Evolutionary conservation across 2,797 vertebrate species (phyloP).

Genomic region (Trematomus bernacchii): DNA sequence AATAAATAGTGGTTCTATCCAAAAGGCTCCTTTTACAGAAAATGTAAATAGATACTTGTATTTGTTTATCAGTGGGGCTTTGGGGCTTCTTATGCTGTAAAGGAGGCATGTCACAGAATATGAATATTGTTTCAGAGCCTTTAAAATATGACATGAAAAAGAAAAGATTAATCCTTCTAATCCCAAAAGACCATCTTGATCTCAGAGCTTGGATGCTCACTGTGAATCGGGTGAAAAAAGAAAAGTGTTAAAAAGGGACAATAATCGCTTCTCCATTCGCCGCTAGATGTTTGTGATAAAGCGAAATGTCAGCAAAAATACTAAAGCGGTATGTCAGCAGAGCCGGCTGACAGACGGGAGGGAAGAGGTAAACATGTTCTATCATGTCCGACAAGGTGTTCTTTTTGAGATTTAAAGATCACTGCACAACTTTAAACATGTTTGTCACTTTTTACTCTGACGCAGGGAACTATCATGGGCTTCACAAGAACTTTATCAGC

Average conservation of each 20-base stretch:
- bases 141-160: slow-evolving; percentile 77
- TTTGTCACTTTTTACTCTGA: slow-evolving; percentile 98
- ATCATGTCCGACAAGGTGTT: slow-evolving; percentile 99
- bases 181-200: slow-evolving; percentile 88
- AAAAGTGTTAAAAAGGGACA: slow-evolving; percentile 82
- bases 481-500: slow-evolving; percentile 99
- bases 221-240: slow-evolving; percentile 72
- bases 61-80: slow-evolving; percentile 57
- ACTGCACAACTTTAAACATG: slow-evolving; percentile 99
- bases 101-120: slow-evolving; percentile 64
- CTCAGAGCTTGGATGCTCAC: slow-evolving; percentile 80
- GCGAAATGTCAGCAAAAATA: slow-evolving; percentile 99
- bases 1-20: slow-evolving; percentile 35
- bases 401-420: slow-evolving; percentile 99
- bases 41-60: slow-evolving; percentile 39
- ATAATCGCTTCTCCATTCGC: slow-evolving; percentile 91
- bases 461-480: slow-evolving; percentile 96
- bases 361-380: slow-evolving; percentile 99
- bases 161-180: slow-evolving; percentile 83
- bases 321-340: slow-evolving; percentile 95
- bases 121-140: slow-evolving; percentile 85
- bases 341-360: slow-evolving; percentile 95
- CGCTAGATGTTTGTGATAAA: slow-evolving; percentile 97
- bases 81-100: slow-evolving; percentile 45
- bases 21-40: slow-evolving; percentile 46